These are phyloP conservation scores for Mimachlamys varia DNA, from an alignment of 2,888 invertebrate genomes.

Conservation along the genomic window DNA sequence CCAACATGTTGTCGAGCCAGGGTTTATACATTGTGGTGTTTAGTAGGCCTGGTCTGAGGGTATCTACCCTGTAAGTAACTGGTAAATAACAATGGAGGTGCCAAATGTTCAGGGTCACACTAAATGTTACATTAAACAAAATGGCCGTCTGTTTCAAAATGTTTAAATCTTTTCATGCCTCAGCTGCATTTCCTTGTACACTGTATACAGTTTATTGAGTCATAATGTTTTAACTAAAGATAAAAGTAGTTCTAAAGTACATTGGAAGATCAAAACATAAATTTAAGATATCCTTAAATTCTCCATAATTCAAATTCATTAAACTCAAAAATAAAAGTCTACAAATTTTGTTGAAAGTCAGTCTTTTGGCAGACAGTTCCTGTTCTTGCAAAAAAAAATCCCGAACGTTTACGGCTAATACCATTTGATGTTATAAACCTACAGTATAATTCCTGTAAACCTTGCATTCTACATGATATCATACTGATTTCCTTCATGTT, in stretches of 20 bases:
- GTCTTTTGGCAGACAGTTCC: too few relatives aligned
- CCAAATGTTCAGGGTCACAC: conserved; percentile 7
- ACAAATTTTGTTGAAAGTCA: too few relatives aligned
- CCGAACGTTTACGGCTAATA: too few relatives aligned
- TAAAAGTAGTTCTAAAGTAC: background rate
- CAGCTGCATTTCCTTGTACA: background rate
- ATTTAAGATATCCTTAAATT: too few relatives aligned
- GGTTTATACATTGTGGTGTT: conserved; percentile 1
- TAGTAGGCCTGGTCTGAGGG: background rate
- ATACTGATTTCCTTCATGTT: background rate
- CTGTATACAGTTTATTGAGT: background rate
- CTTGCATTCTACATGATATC: background rate
- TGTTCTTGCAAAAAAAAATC: too few relatives aligned
- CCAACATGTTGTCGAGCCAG: background rate
- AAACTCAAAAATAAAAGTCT: too few relatives aligned
- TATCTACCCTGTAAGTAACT: background rate
- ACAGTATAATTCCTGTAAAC: too few relatives aligned
- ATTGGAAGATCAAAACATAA: background rate
- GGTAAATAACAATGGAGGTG: background rate
- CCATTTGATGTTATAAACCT: too few relatives aligned
- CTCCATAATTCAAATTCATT: too few relatives aligned
- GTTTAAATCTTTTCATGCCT: background rate
- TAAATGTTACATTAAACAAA: background rate
- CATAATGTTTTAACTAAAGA: background rate
- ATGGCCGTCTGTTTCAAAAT: background rate